phyloP scores from a whole-genome alignment of 2,113 vertebrate genomes.

The Orycteropus afer region DNA sequence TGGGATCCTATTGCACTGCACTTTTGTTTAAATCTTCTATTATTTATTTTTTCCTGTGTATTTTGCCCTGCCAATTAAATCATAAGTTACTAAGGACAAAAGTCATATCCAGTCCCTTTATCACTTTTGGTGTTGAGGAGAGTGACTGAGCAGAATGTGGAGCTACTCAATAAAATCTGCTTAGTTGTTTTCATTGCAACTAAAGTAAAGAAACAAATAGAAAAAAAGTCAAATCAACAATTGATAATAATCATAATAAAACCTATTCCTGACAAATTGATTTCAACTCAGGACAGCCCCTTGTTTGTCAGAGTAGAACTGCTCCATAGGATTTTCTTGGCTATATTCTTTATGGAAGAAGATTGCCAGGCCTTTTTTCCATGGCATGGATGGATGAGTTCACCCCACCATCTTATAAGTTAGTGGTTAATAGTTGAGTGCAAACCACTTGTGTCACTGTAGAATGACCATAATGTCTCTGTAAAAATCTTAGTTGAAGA shows the following conservation, averaged over 20 bases:
- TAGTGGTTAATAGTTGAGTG: not conserved
- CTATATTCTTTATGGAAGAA: too few relatives aligned
- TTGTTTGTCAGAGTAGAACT: too few relatives aligned
- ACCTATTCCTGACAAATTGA: too few relatives aligned
- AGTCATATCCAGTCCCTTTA: not conserved
- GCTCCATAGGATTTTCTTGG: too few relatives aligned
- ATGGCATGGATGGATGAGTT: too few relatives aligned
- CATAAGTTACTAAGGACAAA: not conserved
- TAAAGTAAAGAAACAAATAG: constrained; percentile 10
- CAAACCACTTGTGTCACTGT: not conserved
- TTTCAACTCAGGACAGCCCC: too few relatives aligned
- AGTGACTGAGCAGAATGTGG: not conserved
- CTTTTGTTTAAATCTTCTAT: constrained; percentile 12
- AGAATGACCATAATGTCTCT: not conserved
- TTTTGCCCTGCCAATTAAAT: not conserved
- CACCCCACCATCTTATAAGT: too few relatives aligned
- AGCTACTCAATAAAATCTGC: not conserved
- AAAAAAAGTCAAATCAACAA: not conserved
- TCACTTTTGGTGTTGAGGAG: not conserved
- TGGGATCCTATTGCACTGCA: constrained; percentile 11
- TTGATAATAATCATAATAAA: constrained; percentile 22
- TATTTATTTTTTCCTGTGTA: constrained; percentile 17
- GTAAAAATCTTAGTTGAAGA: constrained; percentile 2
- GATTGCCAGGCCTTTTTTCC: too few relatives aligned
- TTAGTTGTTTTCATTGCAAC: not conserved